A percentile compares a stretch with the other conserved stretches of the same genome.
Evolutionary conservation across 2,888 invertebrate genomes (phyloP).

Genomic region (Eristalis arbustorum): DNA sequence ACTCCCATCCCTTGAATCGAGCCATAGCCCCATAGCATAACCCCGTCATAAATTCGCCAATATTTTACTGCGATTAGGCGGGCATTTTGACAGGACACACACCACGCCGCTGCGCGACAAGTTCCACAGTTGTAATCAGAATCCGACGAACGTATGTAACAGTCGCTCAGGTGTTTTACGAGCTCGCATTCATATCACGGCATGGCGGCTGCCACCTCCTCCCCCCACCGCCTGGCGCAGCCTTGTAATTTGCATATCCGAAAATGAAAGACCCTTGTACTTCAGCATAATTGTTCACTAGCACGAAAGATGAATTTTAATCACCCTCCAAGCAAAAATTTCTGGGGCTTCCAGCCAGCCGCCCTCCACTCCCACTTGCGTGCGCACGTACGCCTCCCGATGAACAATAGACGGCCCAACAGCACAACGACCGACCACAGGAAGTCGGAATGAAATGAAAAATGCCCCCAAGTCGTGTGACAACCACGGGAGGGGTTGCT

Average conservation of each 20-base stretch:
- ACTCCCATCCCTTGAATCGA: not conserved
- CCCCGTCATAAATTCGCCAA: not conserved
- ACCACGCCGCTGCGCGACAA: not conserved
- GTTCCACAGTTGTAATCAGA: not conserved
- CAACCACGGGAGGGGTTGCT: not conserved
- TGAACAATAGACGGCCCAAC: not conserved
- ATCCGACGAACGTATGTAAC: not conserved
- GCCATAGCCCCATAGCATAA: not conserved
- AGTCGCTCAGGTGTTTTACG: slow-evolving; percentile 37
- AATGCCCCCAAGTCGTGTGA: slow-evolving; percentile 35
- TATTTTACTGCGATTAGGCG: not conserved
- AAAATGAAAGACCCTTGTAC: slow-evolving; percentile 3
- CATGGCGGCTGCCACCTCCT: not conserved
- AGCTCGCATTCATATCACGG: slow-evolving; percentile 5
- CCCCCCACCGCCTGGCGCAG: slow-evolving; percentile 21
- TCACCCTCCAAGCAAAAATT: slow-evolving; percentile 11
- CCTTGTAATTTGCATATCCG: slow-evolving; percentile 18
- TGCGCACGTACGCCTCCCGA: slow-evolving; percentile 29
- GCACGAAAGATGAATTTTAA: slow-evolving; percentile 52
- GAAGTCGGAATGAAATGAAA: slow-evolving; percentile 29
- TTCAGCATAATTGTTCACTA: slow-evolving; percentile 45
- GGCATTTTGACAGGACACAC: not conserved
- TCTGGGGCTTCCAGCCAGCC: not conserved
- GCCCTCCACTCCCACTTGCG: slow-evolving; percentile 29
- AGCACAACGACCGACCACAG: slow-evolving; percentile 26